Conservation (phyloP, 2,113 vertebrate species). For the Chlorocebus sabaeus region DNA sequence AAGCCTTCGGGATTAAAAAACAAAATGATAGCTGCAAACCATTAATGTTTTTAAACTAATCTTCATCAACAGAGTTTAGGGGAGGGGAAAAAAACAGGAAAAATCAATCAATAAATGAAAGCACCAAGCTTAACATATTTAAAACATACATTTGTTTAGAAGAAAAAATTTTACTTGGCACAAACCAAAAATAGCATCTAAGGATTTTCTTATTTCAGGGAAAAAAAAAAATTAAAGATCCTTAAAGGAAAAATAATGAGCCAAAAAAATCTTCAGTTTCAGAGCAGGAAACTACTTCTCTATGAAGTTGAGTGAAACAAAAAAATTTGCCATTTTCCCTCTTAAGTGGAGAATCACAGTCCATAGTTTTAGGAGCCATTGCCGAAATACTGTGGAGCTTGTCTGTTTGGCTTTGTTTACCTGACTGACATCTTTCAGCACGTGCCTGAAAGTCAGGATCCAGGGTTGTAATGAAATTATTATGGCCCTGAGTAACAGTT, state of each 20-base stretch:
- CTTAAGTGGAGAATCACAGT: neutral
- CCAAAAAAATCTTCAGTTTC: neutral
- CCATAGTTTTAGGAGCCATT: neutral
- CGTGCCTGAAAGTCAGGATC: neutral
- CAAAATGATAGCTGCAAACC: neutral
- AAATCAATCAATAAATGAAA: neutral
- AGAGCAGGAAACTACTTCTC: neutral
- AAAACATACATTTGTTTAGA: neutral
- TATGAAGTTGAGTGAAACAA: neutral
- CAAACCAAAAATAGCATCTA: neutral
- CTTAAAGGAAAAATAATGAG: neutral
- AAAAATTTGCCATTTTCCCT: neutral
- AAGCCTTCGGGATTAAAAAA: neutral
- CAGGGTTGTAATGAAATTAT: neutral
- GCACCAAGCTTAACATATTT: neutral
- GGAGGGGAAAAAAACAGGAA: neutral
- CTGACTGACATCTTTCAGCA: neutral
- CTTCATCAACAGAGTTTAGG: neutral
- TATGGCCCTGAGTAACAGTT: neutral
- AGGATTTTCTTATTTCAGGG: neutral
- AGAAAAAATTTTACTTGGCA: neutral
- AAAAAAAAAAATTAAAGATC: neutral
- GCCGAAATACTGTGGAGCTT: neutral
- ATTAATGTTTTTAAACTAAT: neutral
- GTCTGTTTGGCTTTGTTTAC: neutral